Percentiles rank a stretch among this genome's conserved stretches.
These are phyloP conservation scores for Orchestia grillus DNA, from an alignment of 1,140 invertebrate genomes.

Conservation along the genomic window DNA sequence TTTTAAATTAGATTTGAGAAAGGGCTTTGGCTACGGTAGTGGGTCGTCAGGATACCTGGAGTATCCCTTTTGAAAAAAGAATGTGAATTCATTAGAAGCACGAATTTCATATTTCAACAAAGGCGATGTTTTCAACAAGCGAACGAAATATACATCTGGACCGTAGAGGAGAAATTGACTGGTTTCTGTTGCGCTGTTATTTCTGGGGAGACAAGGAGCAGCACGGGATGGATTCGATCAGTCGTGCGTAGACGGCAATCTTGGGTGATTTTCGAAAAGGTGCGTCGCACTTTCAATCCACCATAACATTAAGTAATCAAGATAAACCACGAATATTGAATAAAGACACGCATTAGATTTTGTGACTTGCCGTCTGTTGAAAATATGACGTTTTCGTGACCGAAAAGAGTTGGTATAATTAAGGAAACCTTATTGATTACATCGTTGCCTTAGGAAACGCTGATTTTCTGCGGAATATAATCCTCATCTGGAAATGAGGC, in stretches of 20 bases:
- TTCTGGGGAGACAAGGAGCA: neutral
- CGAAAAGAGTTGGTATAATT: neutral
- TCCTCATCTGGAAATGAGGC: neutral
- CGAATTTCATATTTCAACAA: neutral
- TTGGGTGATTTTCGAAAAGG: conserved; percentile 13
- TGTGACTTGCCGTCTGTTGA: conserved; percentile 22
- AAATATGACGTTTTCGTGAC: conserved; percentile 53
- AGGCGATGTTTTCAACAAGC: neutral
- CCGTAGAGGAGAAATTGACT: neutral
- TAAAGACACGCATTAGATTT: conserved; percentile 26
- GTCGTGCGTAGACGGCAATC: conserved; percentile 6
- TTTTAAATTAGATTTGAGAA: neutral
- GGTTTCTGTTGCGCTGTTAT: neutral
- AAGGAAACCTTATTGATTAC: conserved; percentile 34
- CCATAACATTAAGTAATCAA: conserved; percentile 57
- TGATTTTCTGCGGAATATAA: neutral
- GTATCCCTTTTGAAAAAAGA: neutral
- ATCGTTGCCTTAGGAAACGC: neutral
- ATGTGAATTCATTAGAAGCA: neutral
- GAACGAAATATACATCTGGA: neutral
- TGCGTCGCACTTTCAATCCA: neutral
- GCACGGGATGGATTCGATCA: conserved; percentile 32
- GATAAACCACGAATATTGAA: conserved; percentile 54
- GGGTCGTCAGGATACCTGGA: neutral
- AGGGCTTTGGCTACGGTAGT: neutral